These are phyloP conservation scores for Oreotrochilus melanogaster DNA, from an alignment of 2,113 vertebrate genomes.

Conservation along the genomic window DNA sequence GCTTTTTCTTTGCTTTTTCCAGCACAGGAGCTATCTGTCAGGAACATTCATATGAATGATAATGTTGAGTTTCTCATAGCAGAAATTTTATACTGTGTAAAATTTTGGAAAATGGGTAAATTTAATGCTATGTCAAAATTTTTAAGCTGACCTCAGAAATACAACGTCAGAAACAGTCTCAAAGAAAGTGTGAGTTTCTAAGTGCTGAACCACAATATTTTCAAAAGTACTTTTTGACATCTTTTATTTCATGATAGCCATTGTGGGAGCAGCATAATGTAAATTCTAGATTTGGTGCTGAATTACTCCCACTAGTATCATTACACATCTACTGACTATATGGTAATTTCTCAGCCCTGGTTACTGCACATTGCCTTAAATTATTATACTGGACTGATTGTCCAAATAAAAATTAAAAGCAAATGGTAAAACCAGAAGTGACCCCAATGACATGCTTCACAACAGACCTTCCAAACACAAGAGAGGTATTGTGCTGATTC, in stretches of 20 bases:
- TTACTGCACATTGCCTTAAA: background rate
- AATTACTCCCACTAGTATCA: background rate
- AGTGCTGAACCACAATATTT: background rate
- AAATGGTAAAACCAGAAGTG: background rate
- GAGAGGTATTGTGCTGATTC: background rate
- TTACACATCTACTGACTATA: background rate
- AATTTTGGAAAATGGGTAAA: background rate
- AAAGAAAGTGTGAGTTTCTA: background rate
- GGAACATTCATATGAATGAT: background rate
- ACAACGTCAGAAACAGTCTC: background rate
- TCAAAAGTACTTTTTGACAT: background rate
- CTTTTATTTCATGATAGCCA: background rate
- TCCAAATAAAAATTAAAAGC: background rate
- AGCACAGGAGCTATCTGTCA: background rate
- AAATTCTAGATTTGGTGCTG: background rate
- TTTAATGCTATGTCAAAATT: background rate
- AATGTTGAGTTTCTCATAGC: background rate
- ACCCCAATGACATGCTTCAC: background rate
- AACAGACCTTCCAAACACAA: background rate
- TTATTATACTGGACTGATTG: background rate
- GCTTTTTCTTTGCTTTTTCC: background rate
- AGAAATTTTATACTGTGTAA: background rate
- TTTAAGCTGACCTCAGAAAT: background rate
- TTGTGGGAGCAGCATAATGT: background rate
- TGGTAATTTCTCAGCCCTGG: background rate